Conservation (phyloP, 2,888 invertebrate species). For the Morinoia aosen region DNA sequence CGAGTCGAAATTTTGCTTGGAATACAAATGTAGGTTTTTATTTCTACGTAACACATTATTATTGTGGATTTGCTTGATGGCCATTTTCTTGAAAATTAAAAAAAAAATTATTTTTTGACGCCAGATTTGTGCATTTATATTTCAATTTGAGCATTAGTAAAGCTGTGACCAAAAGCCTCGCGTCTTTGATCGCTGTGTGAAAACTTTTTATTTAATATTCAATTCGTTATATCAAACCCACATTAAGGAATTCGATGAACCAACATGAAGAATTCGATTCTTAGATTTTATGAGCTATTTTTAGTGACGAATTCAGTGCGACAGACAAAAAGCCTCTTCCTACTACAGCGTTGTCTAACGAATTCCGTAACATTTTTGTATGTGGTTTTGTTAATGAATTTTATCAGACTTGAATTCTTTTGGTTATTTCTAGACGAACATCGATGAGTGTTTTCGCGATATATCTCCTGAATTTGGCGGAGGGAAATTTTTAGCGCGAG, state of each 20-base stretch:
- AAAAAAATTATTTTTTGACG: background rate
- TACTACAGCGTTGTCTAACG: too few relatives aligned
- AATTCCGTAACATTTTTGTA: too few relatives aligned
- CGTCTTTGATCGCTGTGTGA: background rate
- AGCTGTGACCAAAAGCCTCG: background rate
- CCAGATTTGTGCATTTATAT: background rate
- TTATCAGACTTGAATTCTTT: background rate
- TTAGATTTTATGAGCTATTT: background rate
- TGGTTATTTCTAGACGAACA: background rate
- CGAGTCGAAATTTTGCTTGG: background rate
- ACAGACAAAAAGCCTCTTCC: too few relatives aligned
- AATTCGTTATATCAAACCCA: background rate
- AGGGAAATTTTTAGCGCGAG: background rate
- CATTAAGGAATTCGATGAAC: background rate
- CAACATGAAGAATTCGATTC: background rate
- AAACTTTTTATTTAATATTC: background rate
- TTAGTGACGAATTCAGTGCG: too few relatives aligned
- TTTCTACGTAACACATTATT: background rate
- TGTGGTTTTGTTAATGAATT: background rate
- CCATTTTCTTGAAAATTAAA: background rate
- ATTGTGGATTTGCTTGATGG: background rate
- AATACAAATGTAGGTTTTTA: background rate
- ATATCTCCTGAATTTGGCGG: background rate
- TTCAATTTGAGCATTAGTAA: background rate
- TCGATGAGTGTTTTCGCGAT: background rate